Evolutionary conservation across 1,140 invertebrate species (phyloP), one percentile per base, ranked within the genome.

Genomic region (Heliothis subflexa): DNA sequence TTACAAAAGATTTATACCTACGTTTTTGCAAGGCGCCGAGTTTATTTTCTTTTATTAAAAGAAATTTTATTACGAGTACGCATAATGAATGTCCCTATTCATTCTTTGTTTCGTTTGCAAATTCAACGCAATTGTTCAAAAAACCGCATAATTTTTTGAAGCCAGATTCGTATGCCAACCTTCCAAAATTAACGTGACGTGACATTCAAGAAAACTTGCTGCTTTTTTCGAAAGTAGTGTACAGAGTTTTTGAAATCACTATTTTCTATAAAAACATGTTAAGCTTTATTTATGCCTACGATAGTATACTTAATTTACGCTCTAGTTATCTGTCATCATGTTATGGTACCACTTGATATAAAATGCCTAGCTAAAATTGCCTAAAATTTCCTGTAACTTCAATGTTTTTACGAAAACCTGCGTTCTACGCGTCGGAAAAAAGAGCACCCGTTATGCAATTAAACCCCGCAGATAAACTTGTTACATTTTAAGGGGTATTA

Each of bases 401-500:
- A 55, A 73, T 73, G 55, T 61, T 73, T 61, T 73, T 47, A 18
- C 71, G 21, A 73, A 73, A 73, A 55, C 21, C 40, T 14, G 40
- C 71, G 40, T 73, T 61, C 52, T 33, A 64, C 73, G 49, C 59
- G 59, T 61, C 54, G 71, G 47, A 50, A 73, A 71, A 73, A 73
- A 71, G 50, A 73, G 52, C 55, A 73, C 33, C 55, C 74, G 74
- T 77, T 62, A 79, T 75, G 79, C 71, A 82, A 84, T 82, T 80
- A 84, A 84, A 81, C 49, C 78, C 49, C 49, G 55, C 70, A 80
- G 77, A 81, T 84, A 82, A 82, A 84, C 78, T 84, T 82, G 83
- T 82, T 84, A 82, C 79, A 62, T 79, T 81, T 84, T 80, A 79
- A 64, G 74, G 78, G 68, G 78, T 72, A 75, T 81, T 81, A 80